Conservation (phyloP, 2,113 vertebrate species). For the Grammomys surdaster region DNA sequence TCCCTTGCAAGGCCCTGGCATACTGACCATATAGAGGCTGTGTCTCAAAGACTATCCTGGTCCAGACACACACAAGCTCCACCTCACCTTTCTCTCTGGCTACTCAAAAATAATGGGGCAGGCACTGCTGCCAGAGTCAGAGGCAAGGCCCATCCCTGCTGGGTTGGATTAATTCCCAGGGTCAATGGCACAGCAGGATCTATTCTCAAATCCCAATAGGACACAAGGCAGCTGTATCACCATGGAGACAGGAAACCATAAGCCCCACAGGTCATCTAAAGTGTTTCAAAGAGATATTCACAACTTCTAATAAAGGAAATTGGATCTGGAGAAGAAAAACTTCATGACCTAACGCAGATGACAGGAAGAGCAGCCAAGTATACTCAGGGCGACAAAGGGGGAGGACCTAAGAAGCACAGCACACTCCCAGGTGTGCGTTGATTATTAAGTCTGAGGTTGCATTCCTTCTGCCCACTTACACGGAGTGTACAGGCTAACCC, state of each 20-base stretch:
- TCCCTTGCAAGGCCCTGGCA: neutral
- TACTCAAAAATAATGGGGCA: neutral
- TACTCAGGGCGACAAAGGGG: neutral
- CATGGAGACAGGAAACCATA: slow-evolving; percentile 68
- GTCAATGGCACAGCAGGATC: slow-evolving; percentile 73
- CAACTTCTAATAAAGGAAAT: slow-evolving; percentile 63
- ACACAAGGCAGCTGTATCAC: slow-evolving; percentile 52
- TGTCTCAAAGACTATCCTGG: neutral
- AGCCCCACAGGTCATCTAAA: slow-evolving; percentile 48
- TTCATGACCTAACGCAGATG: neutral
- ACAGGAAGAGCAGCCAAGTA: slow-evolving; percentile 9
- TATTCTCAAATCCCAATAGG: slow-evolving; percentile 66
- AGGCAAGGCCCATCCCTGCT: slow-evolving; percentile 57
- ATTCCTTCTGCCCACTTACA: neutral
- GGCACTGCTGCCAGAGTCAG: slow-evolving; percentile 24
- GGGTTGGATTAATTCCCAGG: slow-evolving; percentile 74
- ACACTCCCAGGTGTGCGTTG: neutral
- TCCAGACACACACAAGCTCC: neutral
- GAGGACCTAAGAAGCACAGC: neutral
- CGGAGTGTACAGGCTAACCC: neutral
- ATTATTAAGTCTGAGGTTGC: neutral
- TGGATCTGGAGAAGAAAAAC: slow-evolving; percentile 54
- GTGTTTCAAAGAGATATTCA: slow-evolving; percentile 60
- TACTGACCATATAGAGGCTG: neutral
- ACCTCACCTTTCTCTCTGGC: neutral